Evolutionary conservation across 2,113 vertebrate genomes (phyloP), one percentile per base, ranked within the genome.

Genomic region (Chaenogobius annularis): DNA sequence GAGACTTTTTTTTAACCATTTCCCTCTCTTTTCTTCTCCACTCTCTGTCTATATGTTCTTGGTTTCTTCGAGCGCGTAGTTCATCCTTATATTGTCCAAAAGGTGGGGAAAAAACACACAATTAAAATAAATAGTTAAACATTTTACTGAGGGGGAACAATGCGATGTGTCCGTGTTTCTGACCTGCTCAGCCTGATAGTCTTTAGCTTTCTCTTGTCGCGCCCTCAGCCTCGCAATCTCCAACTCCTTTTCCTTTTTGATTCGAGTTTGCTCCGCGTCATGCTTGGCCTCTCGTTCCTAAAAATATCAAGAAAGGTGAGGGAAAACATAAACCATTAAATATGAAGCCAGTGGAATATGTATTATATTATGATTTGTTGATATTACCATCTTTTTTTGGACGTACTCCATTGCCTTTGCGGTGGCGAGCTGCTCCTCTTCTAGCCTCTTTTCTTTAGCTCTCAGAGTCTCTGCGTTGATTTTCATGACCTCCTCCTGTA

Each of bases 21-120:
- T 95, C 94, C 70, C 82, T 93, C 72, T 97, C 94, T 67, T 92
- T 95, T 12, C 59, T 90, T 66, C 97, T 93, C 97, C 96, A 98
- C 22, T 96, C 92, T 15, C 96, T 87, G 76, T 96, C 95, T 0
- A 89, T 61, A 0, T 80, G 91, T 43, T 97, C 95, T 37, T 96
- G 95, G 89, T 93, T 95, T 78, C 95, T 94, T 56, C 92, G 93
- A 66, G 95, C 95, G 19, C 95, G 86, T 66, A 95, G 88, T 1
- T 92, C 95, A 13, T 97, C 95, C 97, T 98, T 62, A 11, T 31
- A 48, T 11, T 15, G n/a, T 46, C 46, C 66, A 0, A 56, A 26
- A 58, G 15, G 26, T 31, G 26, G 58, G 15, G 61, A 52, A 62
- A 26, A 62, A 20, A 9, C 9, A 8, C 2, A 43, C 9, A 44